Base-by-base conservation (phyloP, 2,113 vertebrate genomes). In the Patagioenas fasciata region DNA sequence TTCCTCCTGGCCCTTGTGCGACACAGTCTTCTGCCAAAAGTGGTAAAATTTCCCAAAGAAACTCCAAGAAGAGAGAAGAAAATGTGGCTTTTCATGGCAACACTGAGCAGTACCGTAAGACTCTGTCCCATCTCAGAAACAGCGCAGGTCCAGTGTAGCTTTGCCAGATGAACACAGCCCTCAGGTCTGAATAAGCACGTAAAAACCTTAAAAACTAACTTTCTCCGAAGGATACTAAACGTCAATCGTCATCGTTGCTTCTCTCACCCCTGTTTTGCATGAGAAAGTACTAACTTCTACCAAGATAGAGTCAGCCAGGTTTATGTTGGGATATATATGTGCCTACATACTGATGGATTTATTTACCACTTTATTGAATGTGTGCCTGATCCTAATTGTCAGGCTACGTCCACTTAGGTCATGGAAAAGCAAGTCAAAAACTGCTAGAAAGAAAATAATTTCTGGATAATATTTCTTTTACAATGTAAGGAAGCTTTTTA, bases 11-110 rank as follows among this genome's bases (percentile, higher is more conserved):
- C 17, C 42, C 17, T 50, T 11, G 12, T 20, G 25, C 1, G 2
- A 31, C 0, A 0, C 1, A 3, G 19, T 79, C 61, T 86, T 71
- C 57, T 7, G 4, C 29, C 31, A 48, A 53, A 26, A 60, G 3
- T 1, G 8, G 26, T 11, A 51, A 88, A 17, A 47, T 69, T 72
- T 64, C 29, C 36, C 42, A 32, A 75, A 80, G 50, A 86, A 87
- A 34, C 7, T 6, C 44, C 83, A 54, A 24, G 29, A 72, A 75
- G 40, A 79, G 17, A 32, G 58, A 70, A 88, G 47, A 67, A 87
- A 65, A 38, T 0, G 4, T 25, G 13, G n/a, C 5, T 20, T 91
- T 81, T 75, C 32, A 3, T 34, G 50, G 32, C 36, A 36, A 47
- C 17, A 0, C 18, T 23, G 42, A 64, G 4, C 8, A 11, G 26